These are phyloP conservation scores for Nasonia oneida DNA, from an alignment of 2,888 invertebrate genomes.

Conservation along the genomic window DNA sequence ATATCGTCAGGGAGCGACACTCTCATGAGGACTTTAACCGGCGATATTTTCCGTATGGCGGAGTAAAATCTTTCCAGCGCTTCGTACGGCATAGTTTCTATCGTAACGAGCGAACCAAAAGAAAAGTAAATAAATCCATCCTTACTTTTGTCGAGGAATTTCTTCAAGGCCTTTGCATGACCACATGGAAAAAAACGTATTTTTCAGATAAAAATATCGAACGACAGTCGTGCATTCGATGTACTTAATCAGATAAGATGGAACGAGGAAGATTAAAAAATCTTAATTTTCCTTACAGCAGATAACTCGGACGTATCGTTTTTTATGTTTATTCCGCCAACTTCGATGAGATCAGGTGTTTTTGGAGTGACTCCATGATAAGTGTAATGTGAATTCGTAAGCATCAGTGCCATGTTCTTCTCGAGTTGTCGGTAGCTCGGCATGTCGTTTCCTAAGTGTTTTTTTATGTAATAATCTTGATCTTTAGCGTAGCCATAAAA, in stretches of 20 bases:
- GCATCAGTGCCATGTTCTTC: constrained; percentile 73
- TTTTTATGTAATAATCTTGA: constrained; percentile 65
- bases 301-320: constrained; percentile 63
- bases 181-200: background rate
- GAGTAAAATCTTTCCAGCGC: constrained; percentile 66
- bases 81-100: constrained; percentile 70
- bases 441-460: constrained; percentile 66
- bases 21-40: constrained; percentile 71
- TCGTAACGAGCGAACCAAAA: constrained; percentile 73
- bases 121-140: constrained; percentile 73
- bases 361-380: constrained; percentile 80
- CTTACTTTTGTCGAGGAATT: constrained; percentile 72
- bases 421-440: constrained; percentile 66
- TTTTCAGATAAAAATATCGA: background rate
- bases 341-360: constrained; percentile 80
- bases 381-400: constrained; percentile 82
- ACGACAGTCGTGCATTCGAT: background rate
- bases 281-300: background rate
- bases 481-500: constrained; percentile 55
- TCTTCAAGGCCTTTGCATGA: constrained; percentile 68
- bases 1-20: constrained; percentile 66
- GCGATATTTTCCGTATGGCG: constrained; percentile 69
- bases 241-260: no score
- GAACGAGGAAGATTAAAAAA: background rate
- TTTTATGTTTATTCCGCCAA: constrained; percentile 81